Evolutionary conservation across 2,888 invertebrate genomes (phyloP).

Genomic region (Glomeris marginata): DNA sequence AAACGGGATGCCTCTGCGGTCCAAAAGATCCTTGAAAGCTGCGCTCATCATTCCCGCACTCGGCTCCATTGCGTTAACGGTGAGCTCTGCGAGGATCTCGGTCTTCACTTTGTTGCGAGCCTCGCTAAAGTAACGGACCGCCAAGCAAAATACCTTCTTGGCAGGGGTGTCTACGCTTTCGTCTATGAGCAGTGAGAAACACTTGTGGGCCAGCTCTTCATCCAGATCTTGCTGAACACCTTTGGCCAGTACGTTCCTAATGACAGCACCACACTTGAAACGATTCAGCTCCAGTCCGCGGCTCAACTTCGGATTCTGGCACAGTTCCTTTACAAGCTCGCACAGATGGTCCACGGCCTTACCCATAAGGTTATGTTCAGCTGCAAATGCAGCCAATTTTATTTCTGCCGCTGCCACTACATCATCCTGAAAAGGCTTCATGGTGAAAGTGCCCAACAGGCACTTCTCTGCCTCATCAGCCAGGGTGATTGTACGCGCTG

Average conservation of each 20-base stretch:
- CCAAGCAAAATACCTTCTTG: conserved; percentile 1
- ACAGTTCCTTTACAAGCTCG: conserved; percentile 1
- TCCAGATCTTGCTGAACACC: conserved; percentile 8
- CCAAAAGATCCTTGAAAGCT: neutral
- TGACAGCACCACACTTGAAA: no score
- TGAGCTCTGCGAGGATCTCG: conserved; percentile 6
- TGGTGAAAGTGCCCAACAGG: no score
- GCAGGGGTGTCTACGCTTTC: neutral
- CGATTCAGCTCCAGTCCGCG: no score
- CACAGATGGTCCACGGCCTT: conserved; percentile 7
- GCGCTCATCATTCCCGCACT: neutral
- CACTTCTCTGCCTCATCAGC: no score
- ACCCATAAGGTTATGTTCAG: conserved; percentile 5
- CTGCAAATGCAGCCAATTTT: conserved; percentile 7
- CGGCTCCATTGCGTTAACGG: conserved; percentile 1
- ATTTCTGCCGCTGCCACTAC: conserved; percentile 2
- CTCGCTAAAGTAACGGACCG: conserved; percentile 8
- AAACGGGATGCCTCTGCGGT: conserved; percentile 3
- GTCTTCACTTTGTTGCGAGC: conserved; percentile 1
- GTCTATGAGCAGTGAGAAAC: conserved; percentile 8
- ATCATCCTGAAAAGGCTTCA: no score
- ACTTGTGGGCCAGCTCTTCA: conserved; percentile 5
- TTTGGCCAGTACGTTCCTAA: neutral
- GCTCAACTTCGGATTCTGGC: neutral
- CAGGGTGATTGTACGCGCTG: no score